A percentile compares a stretch with the other conserved stretches of the same genome.
Conservation (phyloP, 2,113 vertebrate species). For the Megalops atlanticus region DNA sequence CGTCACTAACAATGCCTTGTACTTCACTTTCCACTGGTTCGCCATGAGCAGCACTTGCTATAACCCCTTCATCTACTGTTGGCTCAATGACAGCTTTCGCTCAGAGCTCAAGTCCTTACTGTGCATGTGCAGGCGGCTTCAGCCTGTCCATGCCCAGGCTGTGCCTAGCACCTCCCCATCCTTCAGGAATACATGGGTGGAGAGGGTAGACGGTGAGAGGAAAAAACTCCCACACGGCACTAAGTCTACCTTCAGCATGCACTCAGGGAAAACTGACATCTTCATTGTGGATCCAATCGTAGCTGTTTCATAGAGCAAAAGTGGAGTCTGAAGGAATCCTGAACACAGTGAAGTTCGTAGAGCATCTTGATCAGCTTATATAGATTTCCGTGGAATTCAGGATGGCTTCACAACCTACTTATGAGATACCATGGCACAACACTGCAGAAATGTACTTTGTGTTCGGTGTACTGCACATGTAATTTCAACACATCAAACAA, state of each 20-base stretch:
- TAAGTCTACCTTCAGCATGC: neutral
- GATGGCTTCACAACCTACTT: neutral
- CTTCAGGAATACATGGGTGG: neutral
- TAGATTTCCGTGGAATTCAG: neutral
- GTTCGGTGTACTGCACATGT: no score
- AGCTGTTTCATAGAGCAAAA: constrained; percentile 1
- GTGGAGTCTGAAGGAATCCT: neutral
- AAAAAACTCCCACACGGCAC: neutral
- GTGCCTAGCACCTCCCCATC: constrained; percentile 34
- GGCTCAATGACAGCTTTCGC: constrained; percentile 74
- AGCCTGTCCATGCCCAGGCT: constrained; percentile 8
- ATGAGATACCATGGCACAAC: no score
- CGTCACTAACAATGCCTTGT: constrained; percentile 67
- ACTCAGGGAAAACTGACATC: constrained; percentile 8
- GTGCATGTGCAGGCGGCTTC: constrained; percentile 49
- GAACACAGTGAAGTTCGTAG: neutral
- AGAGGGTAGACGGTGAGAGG: neutral
- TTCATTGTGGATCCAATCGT: constrained; percentile 12
- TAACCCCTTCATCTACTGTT: constrained; percentile 80
- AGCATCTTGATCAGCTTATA: neutral
- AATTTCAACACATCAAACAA: no score
- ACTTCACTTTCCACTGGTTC: constrained; percentile 76
- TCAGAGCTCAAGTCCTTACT: constrained; percentile 62
- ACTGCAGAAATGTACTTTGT: neutral
- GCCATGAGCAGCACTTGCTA: constrained; percentile 80